Evolutionary conservation across 1,140 invertebrate genomes (phyloP).

Genomic region (Leptinotarsa lineolata): DNA sequence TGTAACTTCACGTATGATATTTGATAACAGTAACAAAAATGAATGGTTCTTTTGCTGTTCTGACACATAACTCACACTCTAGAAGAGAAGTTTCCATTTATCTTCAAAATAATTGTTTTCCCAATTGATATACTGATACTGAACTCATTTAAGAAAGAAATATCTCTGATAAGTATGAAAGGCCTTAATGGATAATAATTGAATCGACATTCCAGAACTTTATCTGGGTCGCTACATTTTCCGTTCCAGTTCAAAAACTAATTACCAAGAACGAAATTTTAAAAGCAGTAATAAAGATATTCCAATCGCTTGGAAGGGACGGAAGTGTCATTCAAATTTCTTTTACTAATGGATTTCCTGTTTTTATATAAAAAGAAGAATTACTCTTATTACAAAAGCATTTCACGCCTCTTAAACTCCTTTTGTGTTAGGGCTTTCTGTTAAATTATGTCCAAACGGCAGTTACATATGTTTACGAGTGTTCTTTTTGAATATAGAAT

Average conservation of each 20-base stretch:
- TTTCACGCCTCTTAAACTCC: constrained; percentile 2
- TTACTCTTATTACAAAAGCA: background rate
- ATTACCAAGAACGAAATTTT: background rate
- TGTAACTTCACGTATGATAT: no score
- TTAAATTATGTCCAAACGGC: background rate
- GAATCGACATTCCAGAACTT: no score
- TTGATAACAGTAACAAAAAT: no score
- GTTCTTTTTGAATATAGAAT: background rate
- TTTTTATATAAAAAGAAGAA: background rate
- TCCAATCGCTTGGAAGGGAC: background rate
- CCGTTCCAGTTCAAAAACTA: background rate
- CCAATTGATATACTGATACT: no score
- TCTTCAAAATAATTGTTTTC: no score
- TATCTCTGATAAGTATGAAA: no score
- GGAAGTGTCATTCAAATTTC: background rate
- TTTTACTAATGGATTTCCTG: background rate
- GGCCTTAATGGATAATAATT: no score
- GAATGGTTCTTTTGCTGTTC: no score
- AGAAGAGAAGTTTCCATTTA: no score
- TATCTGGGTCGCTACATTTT: no score
- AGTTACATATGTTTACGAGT: constrained; percentile 8
- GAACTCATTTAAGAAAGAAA: no score
- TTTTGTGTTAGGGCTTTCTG: background rate
- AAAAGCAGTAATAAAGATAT: constrained; percentile 1
- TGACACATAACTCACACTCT: no score